These are phyloP conservation scores for Epistrophella euchroma DNA, from an alignment of 2,888 invertebrate species.

Conservation along the genomic window DNA sequence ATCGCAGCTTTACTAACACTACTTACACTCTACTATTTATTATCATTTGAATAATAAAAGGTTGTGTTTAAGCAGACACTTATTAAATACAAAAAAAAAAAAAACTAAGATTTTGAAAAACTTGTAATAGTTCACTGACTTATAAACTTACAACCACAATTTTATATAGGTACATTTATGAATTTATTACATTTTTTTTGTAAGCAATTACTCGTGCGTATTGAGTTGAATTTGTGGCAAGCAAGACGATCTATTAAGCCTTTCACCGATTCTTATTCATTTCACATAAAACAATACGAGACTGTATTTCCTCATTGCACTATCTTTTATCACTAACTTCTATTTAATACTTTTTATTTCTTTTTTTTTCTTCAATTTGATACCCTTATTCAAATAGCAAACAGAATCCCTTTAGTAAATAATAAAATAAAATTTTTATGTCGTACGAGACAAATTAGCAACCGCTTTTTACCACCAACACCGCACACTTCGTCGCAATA, in stretches of 20 bases:
- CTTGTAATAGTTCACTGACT: neutral
- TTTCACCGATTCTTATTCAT: constrained; percentile 42
- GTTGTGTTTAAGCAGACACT: too few relatives aligned
- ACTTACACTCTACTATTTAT: too few relatives aligned
- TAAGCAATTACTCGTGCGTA: neutral
- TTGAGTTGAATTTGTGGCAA: neutral
- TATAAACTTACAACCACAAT: neutral
- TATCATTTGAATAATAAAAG: too few relatives aligned
- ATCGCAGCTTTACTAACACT: too few relatives aligned
- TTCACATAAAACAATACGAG: constrained; percentile 39
- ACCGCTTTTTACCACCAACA: constrained; percentile 41
- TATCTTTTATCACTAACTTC: neutral
- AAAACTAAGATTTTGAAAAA: neutral
- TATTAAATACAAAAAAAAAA: too few relatives aligned
- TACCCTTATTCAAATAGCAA: constrained; percentile 28
- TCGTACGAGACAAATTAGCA: constrained; percentile 48
- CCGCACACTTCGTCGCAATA: constrained; percentile 30
- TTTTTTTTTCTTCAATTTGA: constrained; percentile 12
- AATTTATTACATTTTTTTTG: neutral
- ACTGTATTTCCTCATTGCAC: constrained; percentile 58
- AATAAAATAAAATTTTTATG: constrained; percentile 34
- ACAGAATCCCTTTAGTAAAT: constrained; percentile 22
- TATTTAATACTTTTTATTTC: neutral
- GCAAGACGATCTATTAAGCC: constrained; percentile 12
- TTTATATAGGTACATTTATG: neutral